Percentiles rank a stretch among this genome's conserved stretches.
Conservation (phyloP, 2,888 invertebrate species). For the Oxyteleia sp. region DNA sequence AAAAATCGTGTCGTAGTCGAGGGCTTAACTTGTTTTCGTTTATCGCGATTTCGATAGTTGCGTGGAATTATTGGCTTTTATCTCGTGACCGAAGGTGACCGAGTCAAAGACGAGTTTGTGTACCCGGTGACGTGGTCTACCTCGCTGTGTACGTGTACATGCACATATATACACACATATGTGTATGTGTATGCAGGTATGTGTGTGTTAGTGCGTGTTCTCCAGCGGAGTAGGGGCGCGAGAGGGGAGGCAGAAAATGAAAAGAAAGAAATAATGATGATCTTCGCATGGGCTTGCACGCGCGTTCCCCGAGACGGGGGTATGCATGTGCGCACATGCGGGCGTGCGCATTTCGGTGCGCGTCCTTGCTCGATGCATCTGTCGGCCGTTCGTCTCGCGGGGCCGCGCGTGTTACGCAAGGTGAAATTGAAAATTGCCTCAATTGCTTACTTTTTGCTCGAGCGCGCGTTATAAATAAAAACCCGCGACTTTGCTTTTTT, state of each 20-base stretch:
- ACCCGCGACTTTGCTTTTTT: no score
- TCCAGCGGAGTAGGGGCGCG: conserved; percentile 5
- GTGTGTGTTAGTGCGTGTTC: no score
- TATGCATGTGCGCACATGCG: conserved; percentile 57
- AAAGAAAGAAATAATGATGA: conserved; percentile 61
- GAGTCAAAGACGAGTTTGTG: conserved; percentile 63
- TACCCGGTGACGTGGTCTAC: conserved; percentile 32
- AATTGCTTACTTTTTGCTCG: conserved; percentile 45
- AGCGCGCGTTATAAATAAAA: no score
- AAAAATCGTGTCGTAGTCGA: conserved; percentile 40
- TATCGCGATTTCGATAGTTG: conserved; percentile 47
- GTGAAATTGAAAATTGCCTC: conserved; percentile 62
- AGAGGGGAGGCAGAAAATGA: conserved; percentile 30
- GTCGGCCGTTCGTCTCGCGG: conserved; percentile 39
- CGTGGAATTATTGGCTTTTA: conserved; percentile 52
- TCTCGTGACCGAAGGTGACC: conserved; percentile 70
- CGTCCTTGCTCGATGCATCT: conserved; percentile 71
- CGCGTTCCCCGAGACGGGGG: conserved; percentile 38
- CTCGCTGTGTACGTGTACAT: no score
- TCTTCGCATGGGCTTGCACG: conserved; percentile 52
- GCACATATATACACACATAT: no score
- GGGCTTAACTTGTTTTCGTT: conserved; percentile 51
- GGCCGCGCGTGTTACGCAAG: conserved; percentile 66
- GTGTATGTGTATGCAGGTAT: no score
- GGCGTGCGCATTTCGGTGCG: conserved; percentile 59